A percentile compares a stretch with the other conserved stretches of the same genome.
Evolutionary conservation across 2,113 vertebrate genomes (phyloP).

Genomic region (Varanus komodoensis): DNA sequence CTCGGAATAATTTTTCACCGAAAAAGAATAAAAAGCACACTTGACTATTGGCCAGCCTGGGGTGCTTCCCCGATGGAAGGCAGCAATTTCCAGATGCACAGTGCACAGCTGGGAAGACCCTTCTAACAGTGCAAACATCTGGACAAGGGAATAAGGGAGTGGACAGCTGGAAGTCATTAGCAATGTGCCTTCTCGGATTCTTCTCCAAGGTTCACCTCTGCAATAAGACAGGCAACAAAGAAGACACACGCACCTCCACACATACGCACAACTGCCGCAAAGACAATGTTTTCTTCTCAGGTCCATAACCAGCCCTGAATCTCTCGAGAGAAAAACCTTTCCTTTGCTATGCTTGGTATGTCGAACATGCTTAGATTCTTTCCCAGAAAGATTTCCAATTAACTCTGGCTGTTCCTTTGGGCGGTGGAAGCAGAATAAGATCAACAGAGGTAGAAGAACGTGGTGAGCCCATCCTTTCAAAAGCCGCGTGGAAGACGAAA

Average conservation of each 20-base stretch:
- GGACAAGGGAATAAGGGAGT: background rate
- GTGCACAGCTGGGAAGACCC: background rate
- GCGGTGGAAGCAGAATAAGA: background rate
- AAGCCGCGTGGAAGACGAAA: background rate
- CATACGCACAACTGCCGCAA: background rate
- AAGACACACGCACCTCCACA: background rate
- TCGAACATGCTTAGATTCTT: conserved; percentile 16
- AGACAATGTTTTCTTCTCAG: background rate
- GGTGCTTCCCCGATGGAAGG: background rate
- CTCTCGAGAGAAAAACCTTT: background rate
- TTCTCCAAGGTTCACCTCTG: background rate
- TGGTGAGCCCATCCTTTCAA: no score
- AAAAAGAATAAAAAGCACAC: background rate
- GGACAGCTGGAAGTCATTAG: background rate
- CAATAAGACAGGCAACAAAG: background rate
- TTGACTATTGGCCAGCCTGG: background rate
- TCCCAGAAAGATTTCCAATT: background rate
- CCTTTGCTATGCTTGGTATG: conserved; percentile 1
- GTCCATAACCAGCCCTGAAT: background rate
- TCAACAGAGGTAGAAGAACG: background rate
- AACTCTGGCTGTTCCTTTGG: background rate
- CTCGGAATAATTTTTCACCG: background rate
- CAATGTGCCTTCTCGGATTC: background rate
- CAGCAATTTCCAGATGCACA: background rate
- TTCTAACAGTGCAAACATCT: background rate